Percentiles rank a stretch among this genome's conserved stretches.
Evolutionary conservation across 2,888 invertebrate species (phyloP).

Genomic region (Drosophila basisetae): DNA sequence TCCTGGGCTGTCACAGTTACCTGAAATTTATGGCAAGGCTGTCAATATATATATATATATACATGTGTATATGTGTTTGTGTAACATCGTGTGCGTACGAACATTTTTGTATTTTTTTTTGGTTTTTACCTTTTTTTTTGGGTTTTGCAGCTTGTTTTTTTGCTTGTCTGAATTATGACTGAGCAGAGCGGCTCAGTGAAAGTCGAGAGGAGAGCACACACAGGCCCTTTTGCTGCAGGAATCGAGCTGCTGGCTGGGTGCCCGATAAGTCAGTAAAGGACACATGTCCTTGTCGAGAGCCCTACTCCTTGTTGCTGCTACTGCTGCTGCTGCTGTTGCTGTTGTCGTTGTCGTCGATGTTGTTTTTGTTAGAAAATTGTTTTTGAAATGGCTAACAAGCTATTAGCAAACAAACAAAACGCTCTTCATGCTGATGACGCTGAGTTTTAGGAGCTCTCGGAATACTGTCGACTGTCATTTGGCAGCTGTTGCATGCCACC

Average conservation of each 20-base stretch:
- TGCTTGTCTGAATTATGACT: constrained; percentile 66
- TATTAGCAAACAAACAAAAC: constrained; percentile 78
- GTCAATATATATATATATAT: constrained; percentile 58
- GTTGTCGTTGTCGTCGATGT: constrained; percentile 29
- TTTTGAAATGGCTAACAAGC: constrained; percentile 79
- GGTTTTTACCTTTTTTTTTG: neutral
- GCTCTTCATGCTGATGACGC: constrained; percentile 57
- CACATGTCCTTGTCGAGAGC: constrained; percentile 46
- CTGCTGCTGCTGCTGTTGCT: constrained; percentile 23
- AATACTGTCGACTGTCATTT: constrained; percentile 20
- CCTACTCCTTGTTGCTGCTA: constrained; percentile 31
- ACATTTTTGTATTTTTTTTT: constrained; percentile 16
- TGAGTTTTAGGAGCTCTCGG: constrained; percentile 22
- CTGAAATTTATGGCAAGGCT: constrained; percentile 71
- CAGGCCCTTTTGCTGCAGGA: constrained; percentile 15
- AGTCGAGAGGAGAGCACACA: constrained; percentile 13
- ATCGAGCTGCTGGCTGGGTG: constrained; percentile 8
- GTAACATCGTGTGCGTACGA: constrained; percentile 13
- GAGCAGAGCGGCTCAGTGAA: constrained; percentile 25
- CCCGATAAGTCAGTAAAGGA: constrained; percentile 45
- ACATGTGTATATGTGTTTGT: constrained; percentile 11
- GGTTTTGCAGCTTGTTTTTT: constrained; percentile 16
- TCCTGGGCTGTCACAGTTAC: constrained; percentile 49
- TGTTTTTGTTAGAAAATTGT: constrained; percentile 65
- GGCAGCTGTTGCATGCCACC: constrained; percentile 53